Conservation (phyloP, 1,140 invertebrate genomes). For the Aricia agestis region DNA sequence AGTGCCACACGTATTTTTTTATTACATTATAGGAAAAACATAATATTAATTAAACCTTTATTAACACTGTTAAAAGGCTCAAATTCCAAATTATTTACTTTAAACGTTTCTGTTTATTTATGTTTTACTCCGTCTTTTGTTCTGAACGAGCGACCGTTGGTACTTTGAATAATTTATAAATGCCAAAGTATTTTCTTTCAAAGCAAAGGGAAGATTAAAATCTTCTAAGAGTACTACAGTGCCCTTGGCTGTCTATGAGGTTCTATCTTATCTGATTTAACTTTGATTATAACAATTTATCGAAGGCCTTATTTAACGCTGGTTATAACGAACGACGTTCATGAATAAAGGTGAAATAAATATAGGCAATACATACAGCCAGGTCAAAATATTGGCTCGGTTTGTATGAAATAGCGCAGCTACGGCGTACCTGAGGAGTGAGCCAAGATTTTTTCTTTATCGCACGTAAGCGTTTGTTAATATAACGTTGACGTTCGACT, state of each 20-base stretch:
- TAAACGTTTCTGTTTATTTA: neutral
- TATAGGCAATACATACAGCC: no score
- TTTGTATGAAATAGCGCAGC: no score
- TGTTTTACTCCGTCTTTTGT: neutral
- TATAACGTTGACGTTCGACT: no score
- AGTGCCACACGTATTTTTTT: no score
- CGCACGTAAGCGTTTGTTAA: no score
- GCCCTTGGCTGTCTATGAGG: neutral
- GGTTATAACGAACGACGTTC: no score
- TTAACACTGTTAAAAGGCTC: neutral
- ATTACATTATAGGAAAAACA: no score
- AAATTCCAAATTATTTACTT: neutral
- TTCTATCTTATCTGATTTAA: neutral
- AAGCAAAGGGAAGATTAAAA: neutral
- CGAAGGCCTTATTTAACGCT: neutral
- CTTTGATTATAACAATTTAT: neutral
- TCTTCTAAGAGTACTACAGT: neutral
- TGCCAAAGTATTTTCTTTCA: neutral
- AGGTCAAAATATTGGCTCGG: no score
- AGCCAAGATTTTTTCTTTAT: no score
- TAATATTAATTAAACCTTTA: neutral
- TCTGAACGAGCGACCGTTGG: neutral
- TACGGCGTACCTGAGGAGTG: no score
- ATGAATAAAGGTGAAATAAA: no score
- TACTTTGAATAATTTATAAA: neutral